A percentile compares a stretch with the other conserved stretches of the same genome.
Evolutionary conservation across 1,140 invertebrate genomes (phyloP).

Genomic region (Drosophila novamexicana): DNA sequence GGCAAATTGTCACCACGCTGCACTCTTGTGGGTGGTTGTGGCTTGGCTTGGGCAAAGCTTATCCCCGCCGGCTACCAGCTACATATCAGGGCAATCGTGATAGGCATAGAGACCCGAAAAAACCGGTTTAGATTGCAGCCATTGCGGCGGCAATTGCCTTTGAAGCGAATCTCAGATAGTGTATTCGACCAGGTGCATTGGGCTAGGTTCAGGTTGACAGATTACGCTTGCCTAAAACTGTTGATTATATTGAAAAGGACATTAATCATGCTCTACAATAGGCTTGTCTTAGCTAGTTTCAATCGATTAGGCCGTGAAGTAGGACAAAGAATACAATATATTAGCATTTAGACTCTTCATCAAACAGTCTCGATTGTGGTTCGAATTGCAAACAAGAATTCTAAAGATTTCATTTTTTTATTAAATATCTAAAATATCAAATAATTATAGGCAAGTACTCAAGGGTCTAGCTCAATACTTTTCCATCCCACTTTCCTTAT

Average conservation of each 20-base stretch:
- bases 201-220: slow-evolving; percentile 60
- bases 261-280: neutral
- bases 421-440: too few relatives aligned
- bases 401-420: too few relatives aligned
- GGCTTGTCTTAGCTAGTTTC: too few relatives aligned
- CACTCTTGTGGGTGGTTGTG: slow-evolving; percentile 46
- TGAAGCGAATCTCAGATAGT: slow-evolving; percentile 15
- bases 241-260: neutral
- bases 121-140: slow-evolving; percentile 18
- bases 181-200: slow-evolving; percentile 29
- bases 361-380: too few relatives aligned
- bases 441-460: too few relatives aligned
- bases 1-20: slow-evolving; percentile 44
- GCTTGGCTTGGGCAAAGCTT: slow-evolving; percentile 15
- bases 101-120: slow-evolving; percentile 19
- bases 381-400: too few relatives aligned
- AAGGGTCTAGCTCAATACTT: too few relatives aligned
- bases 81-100: slow-evolving; percentile 4
- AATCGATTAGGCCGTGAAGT: too few relatives aligned
- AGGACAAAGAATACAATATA: too few relatives aligned
- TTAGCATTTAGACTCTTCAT: too few relatives aligned
- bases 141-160: slow-evolving; percentile 42
- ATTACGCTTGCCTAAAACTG: neutral
- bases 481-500: too few relatives aligned
- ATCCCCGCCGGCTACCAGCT: slow-evolving; percentile 11